Base-by-base conservation (phyloP, 2,888 invertebrate species). In the Anaspis maculata region DNA sequence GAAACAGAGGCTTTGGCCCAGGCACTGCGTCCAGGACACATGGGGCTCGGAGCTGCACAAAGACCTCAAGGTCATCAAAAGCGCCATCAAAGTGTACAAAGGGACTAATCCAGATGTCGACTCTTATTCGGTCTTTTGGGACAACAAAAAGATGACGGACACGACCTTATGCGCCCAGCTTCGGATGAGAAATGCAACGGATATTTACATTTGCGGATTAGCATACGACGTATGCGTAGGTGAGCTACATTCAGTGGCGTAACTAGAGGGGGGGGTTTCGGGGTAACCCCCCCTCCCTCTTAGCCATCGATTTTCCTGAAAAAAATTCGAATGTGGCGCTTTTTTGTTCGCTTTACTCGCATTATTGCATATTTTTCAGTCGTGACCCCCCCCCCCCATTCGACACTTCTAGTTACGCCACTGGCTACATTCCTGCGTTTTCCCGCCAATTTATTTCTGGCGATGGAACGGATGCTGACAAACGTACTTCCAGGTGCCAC, bases 61-160 rank as follows among this genome's bases (percentile, higher is more conserved):
- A 54, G 85, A 92, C 53, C 69, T 97, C 1, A 90, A 86, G 72
- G 84, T 84, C 9, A 13, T 79, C 23, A 83, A 86, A 4, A 75
- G 77, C 35, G 80, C 83, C 3, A 74, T 85, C 28, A 84, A 86
- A 61, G 79, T 91, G 30, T 86, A 87, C 67, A 91, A 91, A 62
- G 96, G 96, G 23, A 89, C 86, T 1, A 87, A 92, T 66, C 84
- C 95, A 0, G 89, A 92, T 48, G 87, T 96, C 34, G 97, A 97
- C 66, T 92, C 94, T 2, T 97, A 97, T 67, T 95, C 95, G 0
- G 96, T 94, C 26, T 97, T 97, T 72, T 94, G 91, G 88, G 96
- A 97, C 69, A 97, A 97, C 68, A 87, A 88, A 67, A 90, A 89
- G 65, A 69, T 87, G 39, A 83, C 85, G 1, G 83, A 90, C 61